Evolutionary conservation across 2,888 invertebrate genomes (phyloP), one percentile per base, ranked within the genome.

Genomic region (Epinotia bilunana): DNA sequence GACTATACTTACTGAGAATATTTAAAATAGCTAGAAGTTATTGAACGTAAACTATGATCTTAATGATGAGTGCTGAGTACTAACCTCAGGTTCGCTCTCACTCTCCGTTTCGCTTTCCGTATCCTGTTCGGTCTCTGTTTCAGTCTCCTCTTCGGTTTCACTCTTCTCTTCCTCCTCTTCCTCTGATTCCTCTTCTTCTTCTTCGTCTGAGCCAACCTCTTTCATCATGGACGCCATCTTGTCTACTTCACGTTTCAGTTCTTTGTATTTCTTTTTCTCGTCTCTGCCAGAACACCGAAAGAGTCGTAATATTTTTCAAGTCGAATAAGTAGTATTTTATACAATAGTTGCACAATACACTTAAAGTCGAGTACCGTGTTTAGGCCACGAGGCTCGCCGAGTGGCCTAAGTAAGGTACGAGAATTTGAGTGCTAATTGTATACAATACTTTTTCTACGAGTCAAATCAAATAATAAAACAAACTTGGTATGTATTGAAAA

Each of bases 141-240:
- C 95, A 6, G 95, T 94, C 91, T 76, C 95, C 79, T 95, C 95
- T 75, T 95, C 90, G 78, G 95, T 84, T 85, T 88, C 91, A 74
- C 89, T 93, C 84, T 90, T 95, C 86, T 93, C 95, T 64, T 96
- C 95, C 43, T 95, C 95, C 49, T 95, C 95, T 60, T 95, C 90
- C 78, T 92, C 88, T 80, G 94, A 88, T 83, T 95, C 95, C 43
- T 96, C 95, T n/a, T 96, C 95, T 12, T 96, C 96, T 4, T 95
- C 96, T 5, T 96, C 96, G 2, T 96, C 97, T 7, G 96, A 96
- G 0, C 96, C 96, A 2, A 95, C 96, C 82, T 97, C 97, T 82
- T 97, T 97, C 96, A 98, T 96, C 84, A 98, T 95, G 18, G 96
- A 96, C 0, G 98, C 98, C 98, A 98, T 98, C 91, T 98, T 98